phyloP scores from a whole-genome alignment of 2,113 vertebrate species.

The Scalopus aquaticus region DNA sequence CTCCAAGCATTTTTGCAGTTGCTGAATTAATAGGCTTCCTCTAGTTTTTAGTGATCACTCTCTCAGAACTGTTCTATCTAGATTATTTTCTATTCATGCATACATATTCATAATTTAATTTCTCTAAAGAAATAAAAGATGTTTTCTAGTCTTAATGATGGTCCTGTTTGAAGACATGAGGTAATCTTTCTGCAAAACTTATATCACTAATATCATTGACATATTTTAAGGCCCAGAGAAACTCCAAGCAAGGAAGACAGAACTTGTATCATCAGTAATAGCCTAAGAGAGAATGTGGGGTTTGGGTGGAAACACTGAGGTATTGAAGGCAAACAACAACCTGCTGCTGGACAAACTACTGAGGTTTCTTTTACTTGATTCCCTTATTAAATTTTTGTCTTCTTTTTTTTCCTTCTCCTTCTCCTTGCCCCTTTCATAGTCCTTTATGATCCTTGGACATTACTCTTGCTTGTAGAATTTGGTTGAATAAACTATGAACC shows the following conservation, averaged over 20 bases:
- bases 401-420: background rate
- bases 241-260: background rate
- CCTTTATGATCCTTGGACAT: background rate
- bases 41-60: background rate
- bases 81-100: constrained; percentile 2
- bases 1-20: constrained; percentile 40
- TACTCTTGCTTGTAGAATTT: background rate
- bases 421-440: background rate
- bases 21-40: constrained; percentile 44
- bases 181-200: background rate
- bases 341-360: no score
- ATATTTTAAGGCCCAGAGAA: background rate
- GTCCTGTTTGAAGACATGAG: background rate
- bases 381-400: background rate
- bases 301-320: no score
- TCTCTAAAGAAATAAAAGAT: constrained; percentile 25
- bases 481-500: background rate
- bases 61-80: constrained; percentile 21
- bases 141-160: background rate
- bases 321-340: background rate
- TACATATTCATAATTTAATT: background rate
- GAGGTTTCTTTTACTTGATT: background rate
- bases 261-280: background rate
- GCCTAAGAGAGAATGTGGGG: background rate
- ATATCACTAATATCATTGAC: background rate